Evolutionary conservation across 1,140 invertebrate genomes (phyloP).

Genomic region (Papilio polyxenes): DNA sequence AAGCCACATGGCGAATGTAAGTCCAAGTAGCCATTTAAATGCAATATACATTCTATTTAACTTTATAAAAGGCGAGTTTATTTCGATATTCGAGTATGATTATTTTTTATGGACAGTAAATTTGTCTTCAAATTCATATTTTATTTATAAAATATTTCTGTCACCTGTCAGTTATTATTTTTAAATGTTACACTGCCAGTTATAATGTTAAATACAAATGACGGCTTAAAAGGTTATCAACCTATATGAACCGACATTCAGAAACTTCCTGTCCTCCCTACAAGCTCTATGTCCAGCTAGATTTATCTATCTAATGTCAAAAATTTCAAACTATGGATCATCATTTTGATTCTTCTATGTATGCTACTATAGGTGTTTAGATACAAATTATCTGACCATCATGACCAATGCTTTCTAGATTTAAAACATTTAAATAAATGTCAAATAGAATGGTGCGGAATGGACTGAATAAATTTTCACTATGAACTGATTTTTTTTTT

Average conservation of each 20-base stretch:
- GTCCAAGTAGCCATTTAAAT: conserved; percentile 65
- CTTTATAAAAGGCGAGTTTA: conserved; percentile 6
- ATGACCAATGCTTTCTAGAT: too few relatives aligned
- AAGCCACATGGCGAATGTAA: conserved; percentile 64
- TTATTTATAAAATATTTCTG: conserved; percentile 12
- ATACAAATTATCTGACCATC: too few relatives aligned
- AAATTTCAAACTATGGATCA: too few relatives aligned
- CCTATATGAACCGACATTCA: not conserved
- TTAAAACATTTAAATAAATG: too few relatives aligned
- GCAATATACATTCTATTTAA: conserved; percentile 69
- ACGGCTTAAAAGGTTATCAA: too few relatives aligned
- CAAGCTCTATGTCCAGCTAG: too few relatives aligned
- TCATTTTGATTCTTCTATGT: too few relatives aligned
- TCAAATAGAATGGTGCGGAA: too few relatives aligned
- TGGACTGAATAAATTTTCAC: too few relatives aligned
- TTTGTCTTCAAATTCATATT: conserved; percentile 44
- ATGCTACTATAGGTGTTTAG: too few relatives aligned
- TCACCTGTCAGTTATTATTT: conserved; percentile 12
- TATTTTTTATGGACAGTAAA: conserved; percentile 45
- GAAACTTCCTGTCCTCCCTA: not conserved
- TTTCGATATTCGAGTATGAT: not conserved
- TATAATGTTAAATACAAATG: not conserved
- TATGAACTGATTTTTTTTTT: too few relatives aligned
- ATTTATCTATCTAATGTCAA: too few relatives aligned
- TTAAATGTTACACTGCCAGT: conserved; percentile 29